These are phyloP conservation scores for Ancistrus triradiatus DNA, from an alignment of 2,113 vertebrate species.

Conservation along the genomic window DNA sequence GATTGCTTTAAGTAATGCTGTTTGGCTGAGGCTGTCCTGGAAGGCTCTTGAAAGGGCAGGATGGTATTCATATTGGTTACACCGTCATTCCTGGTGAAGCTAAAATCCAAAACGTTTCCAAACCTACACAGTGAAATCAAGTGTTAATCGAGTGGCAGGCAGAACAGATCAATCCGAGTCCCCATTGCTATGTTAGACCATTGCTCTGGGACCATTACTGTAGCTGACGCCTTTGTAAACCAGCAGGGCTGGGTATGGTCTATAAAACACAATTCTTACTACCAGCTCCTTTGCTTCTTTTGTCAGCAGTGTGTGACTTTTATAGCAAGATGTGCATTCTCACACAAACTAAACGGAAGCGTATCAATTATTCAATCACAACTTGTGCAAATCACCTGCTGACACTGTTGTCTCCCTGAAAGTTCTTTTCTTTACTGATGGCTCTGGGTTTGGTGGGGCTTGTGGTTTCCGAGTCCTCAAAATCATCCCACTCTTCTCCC, in stretches of 20 bases:
- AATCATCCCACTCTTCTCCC: conserved; percentile 82
- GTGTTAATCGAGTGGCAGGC: background rate
- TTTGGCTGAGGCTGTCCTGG: conserved; percentile 74
- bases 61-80: conserved; percentile 72
- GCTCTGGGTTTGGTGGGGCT: conserved; percentile 64
- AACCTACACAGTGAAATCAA: conserved; percentile 64
- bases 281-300: too few relatives aligned
- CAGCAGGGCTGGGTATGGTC: too few relatives aligned
- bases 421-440: conserved; percentile 68
- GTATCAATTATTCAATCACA: too few relatives aligned
- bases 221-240: too few relatives aligned
- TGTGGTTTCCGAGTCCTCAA: conserved; percentile 71
- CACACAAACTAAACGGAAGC: too few relatives aligned
- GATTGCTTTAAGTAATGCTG: conserved; percentile 94
- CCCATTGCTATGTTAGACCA: too few relatives aligned
- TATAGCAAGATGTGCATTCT: too few relatives aligned
- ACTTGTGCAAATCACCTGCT: conserved; percentile 66
- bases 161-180: background rate
- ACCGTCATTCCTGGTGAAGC: conserved; percentile 68
- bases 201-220: too few relatives aligned
- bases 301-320: too few relatives aligned
- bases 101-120: conserved; percentile 83
- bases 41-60: conserved; percentile 61
- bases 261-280: too few relatives aligned
- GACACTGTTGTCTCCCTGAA: conserved; percentile 68